Percentiles rank a stretch among this genome's conserved stretches.
phyloP scores from a whole-genome alignment of 2,888 invertebrate genomes.

The Zaprionus bogoriensis region DNA sequence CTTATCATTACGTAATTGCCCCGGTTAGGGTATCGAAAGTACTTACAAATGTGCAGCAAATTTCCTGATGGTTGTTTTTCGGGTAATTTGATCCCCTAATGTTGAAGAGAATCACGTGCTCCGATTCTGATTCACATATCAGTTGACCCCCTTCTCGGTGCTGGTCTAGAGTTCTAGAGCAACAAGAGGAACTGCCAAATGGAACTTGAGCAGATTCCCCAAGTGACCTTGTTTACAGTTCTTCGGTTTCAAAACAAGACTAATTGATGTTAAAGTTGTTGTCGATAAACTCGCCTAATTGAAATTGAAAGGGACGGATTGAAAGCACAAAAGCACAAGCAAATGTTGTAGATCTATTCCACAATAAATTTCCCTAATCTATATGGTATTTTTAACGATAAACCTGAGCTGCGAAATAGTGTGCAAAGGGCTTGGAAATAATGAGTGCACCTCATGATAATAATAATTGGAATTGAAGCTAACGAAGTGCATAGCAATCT shows the following conservation, averaged over 20 bases:
- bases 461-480: neutral
- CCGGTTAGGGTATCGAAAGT: constrained; percentile 7
- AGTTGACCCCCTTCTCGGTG: constrained; percentile 61
- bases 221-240: constrained; percentile 65
- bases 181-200: constrained; percentile 23
- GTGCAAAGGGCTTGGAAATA: neutral
- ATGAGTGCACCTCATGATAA: neutral
- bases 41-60: constrained; percentile 17
- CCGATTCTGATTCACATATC: constrained; percentile 58
- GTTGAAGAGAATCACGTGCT: constrained; percentile 68
- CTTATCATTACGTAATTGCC: neutral
- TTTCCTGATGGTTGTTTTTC: constrained; percentile 26
- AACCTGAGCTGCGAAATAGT: neutral
- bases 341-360: neutral
- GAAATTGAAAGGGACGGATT: constrained; percentile 24
- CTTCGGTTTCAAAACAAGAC: constrained; percentile 67
- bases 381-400: neutral
- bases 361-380: neutral
- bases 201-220: constrained; percentile 37
- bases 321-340: neutral
- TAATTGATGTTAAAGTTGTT: constrained; percentile 65
- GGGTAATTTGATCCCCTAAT: constrained; percentile 71
- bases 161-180: too few species aligned
- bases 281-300: constrained; percentile 61
- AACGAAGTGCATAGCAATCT: neutral